Evolutionary conservation across 2,113 vertebrate species (phyloP).

Genomic region (Procavia capensis): DNA sequence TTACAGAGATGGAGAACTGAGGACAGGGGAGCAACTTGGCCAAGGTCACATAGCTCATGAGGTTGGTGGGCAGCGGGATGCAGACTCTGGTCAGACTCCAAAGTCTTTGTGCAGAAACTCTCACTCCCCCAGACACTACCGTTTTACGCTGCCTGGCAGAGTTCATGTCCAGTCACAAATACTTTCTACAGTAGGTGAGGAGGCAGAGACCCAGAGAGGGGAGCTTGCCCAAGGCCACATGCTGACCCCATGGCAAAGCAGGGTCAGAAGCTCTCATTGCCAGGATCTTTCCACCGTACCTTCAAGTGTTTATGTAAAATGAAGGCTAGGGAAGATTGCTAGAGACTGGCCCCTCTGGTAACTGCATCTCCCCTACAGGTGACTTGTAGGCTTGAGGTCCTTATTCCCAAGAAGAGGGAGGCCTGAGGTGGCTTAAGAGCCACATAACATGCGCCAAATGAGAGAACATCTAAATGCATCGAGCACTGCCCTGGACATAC

Average conservation of each 20-base stretch:
- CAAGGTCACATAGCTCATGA: background rate
- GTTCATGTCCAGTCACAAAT: background rate
- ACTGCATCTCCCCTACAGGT: background rate
- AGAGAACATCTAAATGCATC: background rate
- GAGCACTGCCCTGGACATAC: rapidly evolving
- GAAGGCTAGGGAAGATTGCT: background rate
- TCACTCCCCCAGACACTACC: background rate
- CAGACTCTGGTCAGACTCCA: background rate
- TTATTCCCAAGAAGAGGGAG: background rate
- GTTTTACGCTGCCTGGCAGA: background rate
- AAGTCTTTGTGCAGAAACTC: background rate
- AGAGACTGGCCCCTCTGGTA: background rate
- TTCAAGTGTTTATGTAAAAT: background rate
- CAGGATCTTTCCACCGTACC: background rate
- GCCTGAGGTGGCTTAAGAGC: background rate
- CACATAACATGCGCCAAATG: background rate
- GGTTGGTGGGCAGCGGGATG: no score
- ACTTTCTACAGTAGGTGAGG: background rate
- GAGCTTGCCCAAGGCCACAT: background rate
- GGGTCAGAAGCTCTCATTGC: rapidly evolving
- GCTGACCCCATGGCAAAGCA: background rate
- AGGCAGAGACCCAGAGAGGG: background rate
- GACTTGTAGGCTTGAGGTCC: background rate
- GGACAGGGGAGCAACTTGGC: background rate
- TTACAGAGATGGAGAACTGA: background rate